Evolutionary conservation across 2,113 vertebrate species (phyloP).

Genomic region (Porphyrio hochstetteri): DNA sequence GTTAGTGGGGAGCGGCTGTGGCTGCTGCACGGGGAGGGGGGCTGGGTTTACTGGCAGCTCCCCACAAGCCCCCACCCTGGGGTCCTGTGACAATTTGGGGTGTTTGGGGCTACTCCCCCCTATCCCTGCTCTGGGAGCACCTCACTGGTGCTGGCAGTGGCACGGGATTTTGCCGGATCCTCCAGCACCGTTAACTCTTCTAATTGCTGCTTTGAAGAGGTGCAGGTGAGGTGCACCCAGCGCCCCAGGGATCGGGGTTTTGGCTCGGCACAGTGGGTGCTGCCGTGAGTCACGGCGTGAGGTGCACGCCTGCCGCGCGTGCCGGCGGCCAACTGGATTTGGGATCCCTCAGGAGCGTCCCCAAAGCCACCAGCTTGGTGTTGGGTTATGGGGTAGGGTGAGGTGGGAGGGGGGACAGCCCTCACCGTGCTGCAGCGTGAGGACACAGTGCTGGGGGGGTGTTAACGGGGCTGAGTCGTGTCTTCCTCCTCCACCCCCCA

Average conservation of each 20-base stretch:
- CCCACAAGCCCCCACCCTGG: fast-evolving
- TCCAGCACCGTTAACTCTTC: neutral
- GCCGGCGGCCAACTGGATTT: neutral
- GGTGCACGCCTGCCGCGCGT: neutral
- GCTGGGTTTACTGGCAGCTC: neutral
- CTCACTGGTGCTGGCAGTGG: no score
- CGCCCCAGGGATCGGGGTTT: neutral
- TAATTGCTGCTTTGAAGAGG: neutral
- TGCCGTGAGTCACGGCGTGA: neutral
- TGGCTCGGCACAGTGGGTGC: neutral
- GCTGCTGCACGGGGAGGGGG: neutral
- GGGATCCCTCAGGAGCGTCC: neutral
- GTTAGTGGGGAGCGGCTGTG: neutral
- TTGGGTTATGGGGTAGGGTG: fast-evolving
- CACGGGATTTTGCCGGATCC: neutral
- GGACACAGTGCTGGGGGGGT: neutral
- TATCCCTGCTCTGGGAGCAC: no score
- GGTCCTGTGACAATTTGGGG: neutral
- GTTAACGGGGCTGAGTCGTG: neutral
- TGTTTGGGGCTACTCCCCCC: neutral
- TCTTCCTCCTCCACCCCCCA: no score
- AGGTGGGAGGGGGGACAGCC: neutral
- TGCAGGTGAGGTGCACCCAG: neutral
- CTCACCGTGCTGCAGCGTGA: fast-evolving
- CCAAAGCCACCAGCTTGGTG: neutral